Conservation (phyloP, 1,140 invertebrate genomes). For the Temnothorax curvispinosus region DNA sequence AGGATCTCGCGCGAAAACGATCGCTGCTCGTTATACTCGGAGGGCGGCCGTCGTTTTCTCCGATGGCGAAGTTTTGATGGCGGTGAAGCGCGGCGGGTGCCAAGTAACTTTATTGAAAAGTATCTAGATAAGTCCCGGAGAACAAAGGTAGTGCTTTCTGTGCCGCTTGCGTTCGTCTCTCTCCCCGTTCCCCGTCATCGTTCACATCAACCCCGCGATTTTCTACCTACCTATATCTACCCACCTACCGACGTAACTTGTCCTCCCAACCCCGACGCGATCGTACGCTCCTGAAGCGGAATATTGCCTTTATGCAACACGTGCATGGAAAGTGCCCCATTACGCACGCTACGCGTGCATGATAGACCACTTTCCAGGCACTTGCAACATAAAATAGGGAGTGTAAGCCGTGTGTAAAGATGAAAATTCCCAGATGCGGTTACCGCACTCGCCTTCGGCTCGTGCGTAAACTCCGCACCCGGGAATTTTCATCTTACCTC, state of each 20-base stretch:
- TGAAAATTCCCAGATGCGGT: too few relatives aligned
- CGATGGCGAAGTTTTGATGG: conserved; percentile 66
- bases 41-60: conserved; percentile 30
- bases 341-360: too few relatives aligned
- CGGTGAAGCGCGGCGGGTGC: conserved; percentile 43
- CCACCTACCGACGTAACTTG: conserved; percentile 12
- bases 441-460: too few relatives aligned
- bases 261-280: background rate
- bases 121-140: conserved; percentile 72
- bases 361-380: too few relatives aligned
- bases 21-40: conserved; percentile 37
- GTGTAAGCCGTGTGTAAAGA: too few relatives aligned
- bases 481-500: too few relatives aligned
- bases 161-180: background rate
- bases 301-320: conserved; percentile 77
- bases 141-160: conserved; percentile 65
- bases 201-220: conserved; percentile 11
- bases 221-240: background rate
- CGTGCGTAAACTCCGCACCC: too few relatives aligned
- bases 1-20: conserved; percentile 19
- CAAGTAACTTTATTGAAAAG: conserved; percentile 77
- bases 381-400: too few relatives aligned
- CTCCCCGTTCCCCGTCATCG: background rate
- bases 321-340: too few relatives aligned
- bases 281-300: conserved; percentile 61